phyloP scores from a whole-genome alignment of 2,113 vertebrate species.

The Camelus dromedarius region DNA sequence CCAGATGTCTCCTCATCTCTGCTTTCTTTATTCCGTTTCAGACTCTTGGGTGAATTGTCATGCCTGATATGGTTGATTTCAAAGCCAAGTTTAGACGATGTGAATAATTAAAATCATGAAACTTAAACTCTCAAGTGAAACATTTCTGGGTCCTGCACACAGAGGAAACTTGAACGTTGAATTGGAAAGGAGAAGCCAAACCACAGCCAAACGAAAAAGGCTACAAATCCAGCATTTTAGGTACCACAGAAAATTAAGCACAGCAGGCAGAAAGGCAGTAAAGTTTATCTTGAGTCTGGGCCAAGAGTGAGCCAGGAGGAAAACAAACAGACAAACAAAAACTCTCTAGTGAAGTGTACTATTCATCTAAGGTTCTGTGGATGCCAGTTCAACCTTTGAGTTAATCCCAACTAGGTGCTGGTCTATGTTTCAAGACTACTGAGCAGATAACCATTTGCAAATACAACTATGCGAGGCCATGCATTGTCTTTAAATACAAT shows the following conservation, averaged over 20 bases:
- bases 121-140: conserved; percentile 76
- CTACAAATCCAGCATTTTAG: conserved; percentile 70
- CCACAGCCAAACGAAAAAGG: conserved; percentile 64
- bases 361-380: not conserved
- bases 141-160: conserved; percentile 66
- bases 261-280: conserved; percentile 77
- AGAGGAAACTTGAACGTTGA: conserved; percentile 78
- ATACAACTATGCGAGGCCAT: not conserved
- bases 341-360: not conserved
- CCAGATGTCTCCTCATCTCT: conserved; percentile 60
- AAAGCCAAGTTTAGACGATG: conserved; percentile 73
- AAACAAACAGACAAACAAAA: conserved; percentile 80
- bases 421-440: not conserved
- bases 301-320: conserved; percentile 59
- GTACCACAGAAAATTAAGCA: conserved; percentile 77
- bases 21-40: conserved; percentile 74
- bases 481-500: conserved; percentile 76
- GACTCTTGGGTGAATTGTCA: conserved; percentile 75
- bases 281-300: conserved; percentile 62
- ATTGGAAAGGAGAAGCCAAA: conserved; percentile 73
- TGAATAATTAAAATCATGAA: conserved; percentile 81
- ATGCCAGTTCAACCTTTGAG: not conserved
- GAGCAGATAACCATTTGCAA: conserved; percentile 39
- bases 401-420: not conserved
- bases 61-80: conserved; percentile 77